Conservation (phyloP, 2,113 vertebrate species). For the Jacana jacana region DNA sequence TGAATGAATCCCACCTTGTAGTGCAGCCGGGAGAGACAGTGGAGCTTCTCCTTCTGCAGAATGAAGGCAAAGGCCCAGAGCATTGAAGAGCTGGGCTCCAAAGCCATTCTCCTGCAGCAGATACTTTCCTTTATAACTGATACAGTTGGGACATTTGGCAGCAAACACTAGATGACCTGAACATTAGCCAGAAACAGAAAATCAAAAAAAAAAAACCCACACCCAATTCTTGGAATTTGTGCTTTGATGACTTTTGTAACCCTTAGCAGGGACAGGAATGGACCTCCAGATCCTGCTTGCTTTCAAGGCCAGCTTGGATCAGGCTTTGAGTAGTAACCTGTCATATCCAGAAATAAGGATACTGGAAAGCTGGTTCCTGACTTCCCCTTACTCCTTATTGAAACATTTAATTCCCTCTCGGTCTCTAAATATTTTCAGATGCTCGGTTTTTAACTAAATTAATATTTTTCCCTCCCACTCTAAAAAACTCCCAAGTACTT, state of each 20-base stretch:
- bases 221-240: not conserved
- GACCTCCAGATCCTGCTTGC: not conserved
- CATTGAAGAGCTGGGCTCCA: not conserved
- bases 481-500: not conserved
- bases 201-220: not conserved
- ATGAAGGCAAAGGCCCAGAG: not conserved
- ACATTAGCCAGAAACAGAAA: not conserved
- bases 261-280: not conserved
- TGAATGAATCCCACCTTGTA: not conserved
- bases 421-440: conserved; percentile 20
- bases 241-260: not conserved
- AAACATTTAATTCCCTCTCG: conserved; percentile 3
- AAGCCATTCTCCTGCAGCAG: not conserved
- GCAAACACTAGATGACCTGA: not conserved
- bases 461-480: not conserved
- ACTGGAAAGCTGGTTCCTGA: not conserved
- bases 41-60: not conserved
- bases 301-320: not conserved
- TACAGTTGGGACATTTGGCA: not conserved
- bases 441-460: not conserved
- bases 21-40: not conserved
- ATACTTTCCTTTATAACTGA: not conserved
- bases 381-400: not conserved
- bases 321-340: not conserved
- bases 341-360: not conserved